A percentile compares a stretch with the other conserved stretches of the same genome.
Conservation (phyloP, 2,113 vertebrate genomes). For the Myotis brandtii region DNA sequence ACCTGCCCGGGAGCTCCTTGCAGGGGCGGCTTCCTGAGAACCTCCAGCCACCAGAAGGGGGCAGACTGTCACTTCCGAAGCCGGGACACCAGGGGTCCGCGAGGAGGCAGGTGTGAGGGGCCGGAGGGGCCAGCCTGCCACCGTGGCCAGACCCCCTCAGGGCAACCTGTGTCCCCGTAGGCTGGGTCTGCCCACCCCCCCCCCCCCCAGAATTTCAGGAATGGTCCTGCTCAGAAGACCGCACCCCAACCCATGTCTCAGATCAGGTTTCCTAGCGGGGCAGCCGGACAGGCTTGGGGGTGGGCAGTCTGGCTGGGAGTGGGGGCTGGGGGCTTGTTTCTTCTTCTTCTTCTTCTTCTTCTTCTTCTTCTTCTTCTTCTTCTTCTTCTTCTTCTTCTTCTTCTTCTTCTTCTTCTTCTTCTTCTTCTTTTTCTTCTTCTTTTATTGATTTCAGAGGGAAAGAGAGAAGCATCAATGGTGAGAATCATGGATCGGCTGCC, state of each 20-base stretch:
- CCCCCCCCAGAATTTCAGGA: not conserved
- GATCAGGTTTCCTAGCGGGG: no score
- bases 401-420: no score
- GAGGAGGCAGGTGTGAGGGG: not conserved
- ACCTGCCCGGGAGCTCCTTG: not conserved
- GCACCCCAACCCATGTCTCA: no score
- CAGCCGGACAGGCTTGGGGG: not conserved
- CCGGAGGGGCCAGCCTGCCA: not conserved
- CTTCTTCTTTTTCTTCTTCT: no score
- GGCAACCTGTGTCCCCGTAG: not conserved
- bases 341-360: no score
- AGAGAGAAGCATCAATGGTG: no score
- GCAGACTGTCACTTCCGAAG: conserved; percentile 73
- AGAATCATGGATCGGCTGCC: no score
- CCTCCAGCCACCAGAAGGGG: conserved; percentile 79
- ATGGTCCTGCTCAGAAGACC: not conserved
- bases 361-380: no score
- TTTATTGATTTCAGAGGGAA: no score
- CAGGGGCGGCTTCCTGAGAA: not conserved
- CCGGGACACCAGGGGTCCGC: not conserved
- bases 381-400: no score
- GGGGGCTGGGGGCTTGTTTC: not conserved
- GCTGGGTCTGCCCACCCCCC: not conserved
- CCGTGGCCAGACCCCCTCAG: rapidly evolving
- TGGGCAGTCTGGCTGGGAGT: not conserved